phyloP scores from a whole-genome alignment of 2,888 invertebrate genomes.

The Epinotia ramella region DNA sequence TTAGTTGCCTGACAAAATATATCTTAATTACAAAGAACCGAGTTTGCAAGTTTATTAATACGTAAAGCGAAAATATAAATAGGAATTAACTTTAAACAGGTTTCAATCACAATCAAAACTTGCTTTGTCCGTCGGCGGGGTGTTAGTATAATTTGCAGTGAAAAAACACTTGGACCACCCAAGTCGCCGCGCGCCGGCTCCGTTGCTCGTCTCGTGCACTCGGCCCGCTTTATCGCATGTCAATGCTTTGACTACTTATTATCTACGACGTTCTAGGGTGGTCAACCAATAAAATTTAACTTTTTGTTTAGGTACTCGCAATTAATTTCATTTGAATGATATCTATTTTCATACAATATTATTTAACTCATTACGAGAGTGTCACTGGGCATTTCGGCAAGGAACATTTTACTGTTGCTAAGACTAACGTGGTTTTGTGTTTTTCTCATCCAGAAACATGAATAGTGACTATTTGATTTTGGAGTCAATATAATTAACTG shows the following conservation, averaged over 20 bases:
- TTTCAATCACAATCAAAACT: conserved; percentile 50
- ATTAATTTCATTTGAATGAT: neutral
- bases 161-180: conserved; percentile 78
- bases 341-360: neutral
- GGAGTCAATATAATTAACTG: neutral
- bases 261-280: conserved; percentile 31
- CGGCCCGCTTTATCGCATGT: conserved; percentile 37
- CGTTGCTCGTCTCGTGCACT: conserved; percentile 57
- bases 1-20: neutral
- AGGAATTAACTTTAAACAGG: conserved; percentile 19
- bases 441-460: neutral
- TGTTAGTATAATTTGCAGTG: conserved; percentile 71
- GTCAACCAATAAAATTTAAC: conserved; percentile 15
- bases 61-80: neutral
- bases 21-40: neutral
- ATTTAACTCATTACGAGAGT: no score
- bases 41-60: neutral
- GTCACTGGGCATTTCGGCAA: no score
- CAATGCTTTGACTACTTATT: conserved; percentile 26
- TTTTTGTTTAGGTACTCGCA: neutral
- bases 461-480: neutral
- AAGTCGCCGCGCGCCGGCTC: conserved; percentile 57
- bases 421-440: neutral
- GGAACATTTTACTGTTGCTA: no score
- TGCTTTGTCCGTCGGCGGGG: conserved; percentile 44